A percentile compares a stretch with the other conserved stretches of the same genome.
Conservation (phyloP, 2,797 vertebrate genomes). For the Leptoclinus maculatus region DNA sequence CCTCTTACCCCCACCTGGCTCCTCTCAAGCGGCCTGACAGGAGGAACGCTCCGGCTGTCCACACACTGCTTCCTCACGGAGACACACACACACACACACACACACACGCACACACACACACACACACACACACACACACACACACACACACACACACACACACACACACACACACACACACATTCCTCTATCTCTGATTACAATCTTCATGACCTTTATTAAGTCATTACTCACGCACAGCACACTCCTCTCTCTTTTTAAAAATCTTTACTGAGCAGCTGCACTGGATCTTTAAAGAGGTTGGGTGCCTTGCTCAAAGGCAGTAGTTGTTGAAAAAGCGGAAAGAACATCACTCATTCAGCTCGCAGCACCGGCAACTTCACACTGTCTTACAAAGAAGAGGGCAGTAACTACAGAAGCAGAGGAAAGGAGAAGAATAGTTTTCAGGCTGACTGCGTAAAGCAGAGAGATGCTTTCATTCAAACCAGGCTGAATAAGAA, state of each 20-base stretch:
- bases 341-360: slow-evolving; percentile 5
- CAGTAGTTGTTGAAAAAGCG: slow-evolving; percentile 21
- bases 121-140: slow-evolving; percentile 50
- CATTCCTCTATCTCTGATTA: slow-evolving; percentile 72
- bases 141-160: slow-evolving; percentile 51
- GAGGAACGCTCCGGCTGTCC: slow-evolving; percentile 64
- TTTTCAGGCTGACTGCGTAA: background rate
- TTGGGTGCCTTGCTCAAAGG: slow-evolving; percentile 26
- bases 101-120: slow-evolving; percentile 50
- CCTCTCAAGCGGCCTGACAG: slow-evolving; percentile 70
- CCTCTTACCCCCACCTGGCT: slow-evolving; percentile 62
- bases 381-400: background rate
- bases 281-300: background rate
- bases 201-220: slow-evolving; percentile 59
- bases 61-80: slow-evolving; percentile 55
- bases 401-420: background rate
- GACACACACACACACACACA: slow-evolving; percentile 55
- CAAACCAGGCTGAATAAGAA: background rate
- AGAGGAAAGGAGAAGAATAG: slow-evolving; percentile 5
- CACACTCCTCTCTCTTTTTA: slow-evolving; percentile 31
- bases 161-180: slow-evolving; percentile 53
- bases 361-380: slow-evolving; percentile 6
- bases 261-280: slow-evolving; percentile 26
- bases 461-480: background rate
- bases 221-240: slow-evolving; percentile 24